These are phyloP conservation scores for Agrochola macilenta DNA, from an alignment of 2,888 invertebrate species.

Conservation along the genomic window DNA sequence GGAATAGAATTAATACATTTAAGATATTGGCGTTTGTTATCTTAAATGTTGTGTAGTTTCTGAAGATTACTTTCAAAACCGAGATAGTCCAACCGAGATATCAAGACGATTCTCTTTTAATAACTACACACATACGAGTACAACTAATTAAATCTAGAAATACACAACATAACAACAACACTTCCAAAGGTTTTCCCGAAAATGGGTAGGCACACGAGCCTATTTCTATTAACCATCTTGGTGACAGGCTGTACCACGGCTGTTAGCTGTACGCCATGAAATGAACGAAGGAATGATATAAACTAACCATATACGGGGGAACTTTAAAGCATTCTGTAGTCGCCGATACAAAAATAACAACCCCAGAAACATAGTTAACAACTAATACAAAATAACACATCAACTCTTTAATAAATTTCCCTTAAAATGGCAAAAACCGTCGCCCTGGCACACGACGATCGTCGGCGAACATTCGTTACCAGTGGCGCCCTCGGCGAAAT, in stretches of 20 bases:
- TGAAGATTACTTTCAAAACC: not conserved
- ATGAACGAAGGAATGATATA: not conserved
- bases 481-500: conserved; percentile 63
- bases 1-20: conserved; percentile 4
- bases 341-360: conserved; percentile 25
- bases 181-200: not conserved
- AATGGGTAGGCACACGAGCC: not conserved
- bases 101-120: not conserved
- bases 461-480: conserved; percentile 58
- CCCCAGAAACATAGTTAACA: conserved; percentile 40
- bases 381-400: conserved; percentile 61
- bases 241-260: not conserved
- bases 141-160: not conserved
- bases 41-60: not conserved
- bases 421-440: conserved; percentile 47
- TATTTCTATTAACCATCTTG: not conserved
- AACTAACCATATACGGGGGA: not conserved
- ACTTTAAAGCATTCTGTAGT: not conserved
- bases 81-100: not conserved
- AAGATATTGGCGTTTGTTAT: not conserved
- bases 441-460: conserved; percentile 58
- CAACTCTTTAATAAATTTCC: conserved; percentile 59
- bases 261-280: not conserved
- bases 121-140: no score
- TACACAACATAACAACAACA: not conserved